Conservation (phyloP, 2,113 vertebrate species). For the Hipposideros armiger region DNA sequence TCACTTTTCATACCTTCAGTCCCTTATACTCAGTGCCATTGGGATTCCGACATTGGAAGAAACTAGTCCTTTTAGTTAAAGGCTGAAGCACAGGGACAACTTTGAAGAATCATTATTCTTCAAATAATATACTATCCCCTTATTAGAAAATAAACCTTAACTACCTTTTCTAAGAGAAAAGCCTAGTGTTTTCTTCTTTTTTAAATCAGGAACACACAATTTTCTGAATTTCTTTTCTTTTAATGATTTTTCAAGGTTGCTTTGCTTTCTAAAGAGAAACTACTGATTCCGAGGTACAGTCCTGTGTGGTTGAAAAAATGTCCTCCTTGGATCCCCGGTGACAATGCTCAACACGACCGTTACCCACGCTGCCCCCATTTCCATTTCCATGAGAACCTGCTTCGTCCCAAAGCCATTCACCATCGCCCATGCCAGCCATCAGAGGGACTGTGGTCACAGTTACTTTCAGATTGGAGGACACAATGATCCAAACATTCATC, state of each 20-base stretch:
- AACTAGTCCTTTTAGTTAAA: neutral
- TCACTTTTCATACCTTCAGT: neutral
- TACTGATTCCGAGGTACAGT: neutral
- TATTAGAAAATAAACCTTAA: neutral
- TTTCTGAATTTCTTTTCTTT: constrained; percentile 5
- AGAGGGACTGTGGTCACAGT: neutral
- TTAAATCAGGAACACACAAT: neutral
- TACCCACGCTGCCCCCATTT: neutral
- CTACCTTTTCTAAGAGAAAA: constrained; percentile 23
- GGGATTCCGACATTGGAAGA: neutral
- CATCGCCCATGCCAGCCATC: neutral
- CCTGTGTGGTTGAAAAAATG: neutral
- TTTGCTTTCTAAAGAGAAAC: neutral
- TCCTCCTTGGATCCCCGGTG: neutral
- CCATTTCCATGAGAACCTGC: neutral
- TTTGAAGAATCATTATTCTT: neutral
- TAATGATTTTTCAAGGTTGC: neutral
- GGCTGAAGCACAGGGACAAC: neutral
- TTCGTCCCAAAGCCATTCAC: neutral
- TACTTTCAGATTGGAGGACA: neutral
- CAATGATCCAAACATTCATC: neutral
- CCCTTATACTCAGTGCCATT: neutral
- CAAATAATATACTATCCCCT: neutral
- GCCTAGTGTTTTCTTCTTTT: neutral
- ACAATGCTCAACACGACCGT: neutral